Base-by-base conservation (phyloP, 2,888 invertebrate species). In the Netelia virgata region DNA sequence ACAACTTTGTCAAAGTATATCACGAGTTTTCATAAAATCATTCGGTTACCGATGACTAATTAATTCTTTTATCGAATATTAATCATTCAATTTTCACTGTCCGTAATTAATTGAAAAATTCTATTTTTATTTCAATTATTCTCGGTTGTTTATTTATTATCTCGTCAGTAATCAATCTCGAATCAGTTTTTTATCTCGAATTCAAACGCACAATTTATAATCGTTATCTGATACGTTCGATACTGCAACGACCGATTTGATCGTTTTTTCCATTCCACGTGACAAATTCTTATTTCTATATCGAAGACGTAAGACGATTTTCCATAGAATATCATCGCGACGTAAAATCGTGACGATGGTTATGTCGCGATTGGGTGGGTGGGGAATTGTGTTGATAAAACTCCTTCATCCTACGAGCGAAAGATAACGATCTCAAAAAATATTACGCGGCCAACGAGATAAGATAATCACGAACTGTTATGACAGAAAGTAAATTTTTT, bases 241-340 rank as follows among this genome's bases (percentile, higher is more conserved):
- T 47, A 20, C 14, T n/a, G 20, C n/a, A 47, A 50, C 6, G 16
- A 69, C 36, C 41, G 16, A 23, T n/a, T n/a, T 14, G 3, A 61
- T 74, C 50, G 3, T 10, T 18, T 16, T 18, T 16, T 36, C 23
- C 6, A 23, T 18, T 50, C 61, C 50, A 16, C 16, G 50, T 63
- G 28, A 63, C 50, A 36, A 50, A 74, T 28, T 63, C 63, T 74
- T 50, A 63, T 74, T 14, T 47, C 11, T 11, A 2, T 11, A 47
- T 14, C 1, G 2, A 14, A 14, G 14, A 11, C 47, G 14, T 47
- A 47, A 14, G 14, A 47, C 6, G 14, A 10, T 47, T 14, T 47
- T 1, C 47, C 3, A 5, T 20, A 1, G n/a, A 47, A 43, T 18
- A 57, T 18, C 41, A 18, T 5, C 20, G 20, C 8, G 28, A 55